These are phyloP conservation scores for Myrmecobius fasciatus DNA, from an alignment of 2,113 vertebrate genomes.

Conservation along the genomic window DNA sequence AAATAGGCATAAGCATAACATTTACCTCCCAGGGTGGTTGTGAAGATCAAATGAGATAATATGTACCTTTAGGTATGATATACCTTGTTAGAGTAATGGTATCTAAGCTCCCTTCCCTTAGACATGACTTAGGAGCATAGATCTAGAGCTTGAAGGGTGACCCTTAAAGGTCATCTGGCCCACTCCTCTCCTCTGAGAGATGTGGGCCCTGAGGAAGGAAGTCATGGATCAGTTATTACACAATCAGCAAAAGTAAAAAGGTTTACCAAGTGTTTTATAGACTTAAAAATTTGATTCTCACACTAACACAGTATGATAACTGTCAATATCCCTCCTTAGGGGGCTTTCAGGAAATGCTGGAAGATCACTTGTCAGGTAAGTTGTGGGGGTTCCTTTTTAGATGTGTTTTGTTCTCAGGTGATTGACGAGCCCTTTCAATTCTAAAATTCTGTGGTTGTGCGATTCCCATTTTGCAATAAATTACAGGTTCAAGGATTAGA, in stretches of 20 bases:
- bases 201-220: background rate
- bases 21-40: background rate
- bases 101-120: background rate
- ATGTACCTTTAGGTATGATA: background rate
- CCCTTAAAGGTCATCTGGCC: too few species aligned
- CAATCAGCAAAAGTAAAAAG: background rate
- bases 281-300: background rate
- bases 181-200: background rate
- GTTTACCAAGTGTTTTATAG: constrained; percentile 14
- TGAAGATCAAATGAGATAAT: background rate
- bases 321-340: background rate
- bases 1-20: background rate
- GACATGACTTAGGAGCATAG: background rate
- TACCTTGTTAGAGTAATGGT: background rate
- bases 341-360: background rate
- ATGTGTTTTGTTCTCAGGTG: background rate
- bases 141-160: background rate
- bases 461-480: background rate
- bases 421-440: background rate
- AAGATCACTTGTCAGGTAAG: background rate
- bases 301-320: background rate
- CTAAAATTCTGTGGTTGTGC: background rate
- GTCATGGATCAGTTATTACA: background rate
- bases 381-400: background rate
- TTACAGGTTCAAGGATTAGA: background rate